These are phyloP conservation scores for Drosophila parthenogenetica DNA, from an alignment of 2,888 invertebrate genomes.

Conservation along the genomic window DNA sequence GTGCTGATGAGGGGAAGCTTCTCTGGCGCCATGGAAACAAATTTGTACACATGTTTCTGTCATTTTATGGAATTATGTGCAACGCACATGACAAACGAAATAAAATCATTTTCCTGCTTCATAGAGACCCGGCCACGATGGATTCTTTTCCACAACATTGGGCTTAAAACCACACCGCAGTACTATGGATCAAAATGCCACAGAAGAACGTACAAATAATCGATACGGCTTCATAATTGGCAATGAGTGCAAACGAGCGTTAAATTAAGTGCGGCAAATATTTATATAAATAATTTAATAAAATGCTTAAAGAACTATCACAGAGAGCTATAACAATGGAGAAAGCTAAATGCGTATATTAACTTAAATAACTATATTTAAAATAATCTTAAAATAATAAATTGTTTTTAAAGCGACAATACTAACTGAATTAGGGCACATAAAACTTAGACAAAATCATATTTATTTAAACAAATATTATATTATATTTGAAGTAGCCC, in stretches of 20 bases:
- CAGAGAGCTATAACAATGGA: too few species aligned
- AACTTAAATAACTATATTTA: too few species aligned
- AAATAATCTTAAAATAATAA: too few species aligned
- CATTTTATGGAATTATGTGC: slow-evolving; percentile 79
- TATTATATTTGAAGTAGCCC: too few species aligned
- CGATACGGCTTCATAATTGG: neutral
- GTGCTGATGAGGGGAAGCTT: neutral
- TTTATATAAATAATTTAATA: slow-evolving; percentile 1
- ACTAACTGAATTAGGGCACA: too few species aligned
- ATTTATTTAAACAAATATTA: too few species aligned
- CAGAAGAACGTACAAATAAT: neutral
- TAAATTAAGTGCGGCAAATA: slow-evolving; percentile 1
- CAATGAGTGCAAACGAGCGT: neutral
- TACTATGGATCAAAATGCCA: slow-evolving; percentile 32
- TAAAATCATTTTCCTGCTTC: slow-evolving; percentile 73
- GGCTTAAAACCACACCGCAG: slow-evolving; percentile 19
- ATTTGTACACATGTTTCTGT: slow-evolving; percentile 82
- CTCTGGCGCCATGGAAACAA: slow-evolving; percentile 67
- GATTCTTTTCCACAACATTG: slow-evolving; percentile 60
- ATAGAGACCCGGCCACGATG: slow-evolving; percentile 33
- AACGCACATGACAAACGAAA: slow-evolving; percentile 70
- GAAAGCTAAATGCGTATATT: too few species aligned
- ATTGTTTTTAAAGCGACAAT: too few species aligned
- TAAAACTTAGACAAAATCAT: too few species aligned
- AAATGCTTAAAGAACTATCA: too few species aligned